Evolutionary conservation across 2,113 vertebrate species (phyloP), one percentile per base, ranked within the genome.

Genomic region (Pithys albifrons): DNA sequence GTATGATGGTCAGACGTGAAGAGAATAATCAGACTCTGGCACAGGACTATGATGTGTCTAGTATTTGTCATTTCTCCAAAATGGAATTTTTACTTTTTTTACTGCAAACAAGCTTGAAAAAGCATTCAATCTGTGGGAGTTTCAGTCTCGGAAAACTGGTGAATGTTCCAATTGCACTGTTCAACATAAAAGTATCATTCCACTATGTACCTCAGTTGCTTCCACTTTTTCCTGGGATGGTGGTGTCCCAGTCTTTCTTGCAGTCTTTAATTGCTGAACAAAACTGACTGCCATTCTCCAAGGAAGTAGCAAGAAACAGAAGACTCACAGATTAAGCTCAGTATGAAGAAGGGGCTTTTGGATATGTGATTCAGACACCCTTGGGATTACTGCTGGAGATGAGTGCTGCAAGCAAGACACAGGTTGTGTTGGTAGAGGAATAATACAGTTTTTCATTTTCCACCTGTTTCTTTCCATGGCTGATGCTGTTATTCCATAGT

Each of bases 41-140:
- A 31, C 5, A 70, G 59, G 31, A 33, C 18, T 77, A 5, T 23
- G 33, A n/a, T 77, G 22, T 88, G 8, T 29, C 74, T 71, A 87
- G 22, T 78, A 91, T 96, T 95, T 89, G 41, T 93, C 43, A 80
- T 84, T 80, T 80, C 39, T 89, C 27, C 22, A 51, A 58, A 67
- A 55, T 24, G 37, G 19, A 16, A 3, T 58, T 75, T 88, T 79
- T 71, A 7, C 14, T 65, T 59, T 51, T 51, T 55, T 71, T 77
- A 19, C 19, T 24, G 37, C 25, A 71, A 77, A 41, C 10, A 72
- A 52, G 14, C 24, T 84, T 87, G 48, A 55, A 75, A 76, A 67
- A n/a, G 6, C n/a, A 51, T 59, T 78, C 23, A 55, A 41, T 64
- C 39, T 14, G 28, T 14, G 43, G 23, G 57, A 54, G 18, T 45